Base-by-base conservation (phyloP, 2,113 vertebrate genomes). In the Sinocyclocheilus rhinocerous region DNA sequence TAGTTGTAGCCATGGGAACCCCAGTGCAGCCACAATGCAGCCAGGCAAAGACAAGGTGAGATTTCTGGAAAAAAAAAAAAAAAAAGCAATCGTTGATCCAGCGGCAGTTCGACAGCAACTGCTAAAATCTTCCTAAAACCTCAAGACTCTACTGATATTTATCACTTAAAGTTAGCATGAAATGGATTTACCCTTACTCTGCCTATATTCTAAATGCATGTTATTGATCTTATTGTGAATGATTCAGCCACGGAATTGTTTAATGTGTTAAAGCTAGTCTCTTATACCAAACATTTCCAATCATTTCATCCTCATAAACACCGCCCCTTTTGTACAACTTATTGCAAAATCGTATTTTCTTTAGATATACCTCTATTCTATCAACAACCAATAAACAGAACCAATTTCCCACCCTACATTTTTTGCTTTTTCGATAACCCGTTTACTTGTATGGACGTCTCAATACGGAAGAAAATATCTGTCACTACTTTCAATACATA, bases 1-100 rank as follows among this genome's bases (percentile, higher is more conserved):
- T 83, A 45, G 59, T 29, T 72, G 63, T 78, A 42, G 61, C 18
- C 42, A 86, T 16, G 81, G 33, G 39, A 48, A 59, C 78, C 45
- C 15, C 18, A 20, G 42, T 52, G 7, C 33, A 73, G 33, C 45
- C 4, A 45, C 61, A 82, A 70, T 55, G 20, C 39, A 48, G 57
- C n/a, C 57, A 33, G 20, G 29, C 59, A 83, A 83, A 70, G 16
- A 15, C 76, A 83, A 77, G 57, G 20, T 57, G 48, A 73, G 69
- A 73, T 55, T 84, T 39, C 73, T 75, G 81, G 20, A 16, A 22
- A 82, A 20, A 52, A 24, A 16, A 26, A 81, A 20, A 39, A 26
- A 22, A 52, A 39, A 86, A 76, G 59, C 33, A 12, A 48, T 61
- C n/a, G 39, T 55, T 61, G 11, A 59, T 50, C 20, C 22, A 79